Evolutionary conservation across 2,888 invertebrate genomes (phyloP), one percentile per base, ranked within the genome.

Genomic region (Linnaemya tessellans): DNA sequence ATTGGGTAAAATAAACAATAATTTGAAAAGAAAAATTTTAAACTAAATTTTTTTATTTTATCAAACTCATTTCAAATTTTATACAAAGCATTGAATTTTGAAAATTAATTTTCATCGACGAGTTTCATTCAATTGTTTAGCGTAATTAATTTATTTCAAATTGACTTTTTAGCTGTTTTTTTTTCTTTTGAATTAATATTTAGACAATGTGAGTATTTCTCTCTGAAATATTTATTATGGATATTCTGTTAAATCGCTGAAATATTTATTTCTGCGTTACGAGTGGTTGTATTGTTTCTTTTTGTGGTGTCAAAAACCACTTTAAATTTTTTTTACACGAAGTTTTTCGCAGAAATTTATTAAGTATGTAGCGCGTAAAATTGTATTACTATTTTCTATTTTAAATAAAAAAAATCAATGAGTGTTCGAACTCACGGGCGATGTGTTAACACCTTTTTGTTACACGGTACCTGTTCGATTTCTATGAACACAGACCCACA

Each of bases 91-190:
- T 46, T 67, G 15, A 56, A 3, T 8, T 65, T 46, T 49, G 35
- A 46, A 75, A 46, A 70, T 64, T 46, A 38, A 64, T 64, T 70
- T 75, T 70, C 43, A 56, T 56, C 38, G 68, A 81, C 41, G 51
- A 43, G 0, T 43, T 68, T 68, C 68, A 81, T 68, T 74, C 51
- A 80, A 22, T 46, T 64, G 43, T 54, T 54, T 51, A n/a, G 13
- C 18, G 20, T 56, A 30, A 77, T 46, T 77, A 35, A 49, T 67
- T 58, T 25, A 7, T 35, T 68, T 25, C 20, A 22, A 22, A 49
- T 77, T 46, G 22, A 8, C n/a, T 18, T 60, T 51, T 41, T 78
- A 22, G 35, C 38, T 30, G 20, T 49, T n/a, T 65, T 70, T 41
- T 41, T 51, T 8, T 51, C 25, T 60, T 62, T 62, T 62, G 5